Evolutionary conservation across 2,888 invertebrate species (phyloP), one percentile per base, ranked within the genome.

Genomic region (Platycnemis pennipes): DNA sequence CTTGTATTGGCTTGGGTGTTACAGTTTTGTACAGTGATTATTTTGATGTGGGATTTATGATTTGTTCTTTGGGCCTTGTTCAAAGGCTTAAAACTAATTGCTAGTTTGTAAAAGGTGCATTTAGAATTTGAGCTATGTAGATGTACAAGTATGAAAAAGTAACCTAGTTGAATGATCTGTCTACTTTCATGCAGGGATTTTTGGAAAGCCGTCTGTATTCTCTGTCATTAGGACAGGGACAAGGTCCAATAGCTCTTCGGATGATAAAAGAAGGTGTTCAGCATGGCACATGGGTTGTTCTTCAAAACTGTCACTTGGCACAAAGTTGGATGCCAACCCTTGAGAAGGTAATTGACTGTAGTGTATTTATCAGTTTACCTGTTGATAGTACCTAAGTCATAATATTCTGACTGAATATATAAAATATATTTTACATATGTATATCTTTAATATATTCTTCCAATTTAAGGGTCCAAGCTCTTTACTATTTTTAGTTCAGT

Each of bases 241-340:
- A 99, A 97, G 99, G 99, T 2, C 98, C 98, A 0, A 98, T 98
- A 95, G 99, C 99, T 0, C 98, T 98, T 44, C 98, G 97, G 96
- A 97, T 99, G 96, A 99, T 99, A 94, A 98, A 98, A 94, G 98
- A 98, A 95, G 99, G 99, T 0, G 97, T 98, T 0, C 97, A 98
- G 95, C 97, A 97, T 95, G 99, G 99, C 0, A 98, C 98, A 89
- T 99, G 99, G 99, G 98, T 99, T 0, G 98, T 99, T 37, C 96
- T 99, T 94, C 99, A 99, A 97, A 99, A 99, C 96, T 99, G 99
- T 96, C 99, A 99, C 96, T 97, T 99, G 95, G 99, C 99, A 0
- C 98, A 98, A 95, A 99, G 99, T 96, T 99, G 99, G 98, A 99
- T 99, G 99, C 98, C 98, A 0, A 97, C 98, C 91, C 96, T 99